Percentiles rank a stretch among this genome's conserved stretches.
These are phyloP conservation scores for Pardalotus punctatus DNA, from an alignment of 2,113 vertebrate genomes.

Conservation along the genomic window DNA sequence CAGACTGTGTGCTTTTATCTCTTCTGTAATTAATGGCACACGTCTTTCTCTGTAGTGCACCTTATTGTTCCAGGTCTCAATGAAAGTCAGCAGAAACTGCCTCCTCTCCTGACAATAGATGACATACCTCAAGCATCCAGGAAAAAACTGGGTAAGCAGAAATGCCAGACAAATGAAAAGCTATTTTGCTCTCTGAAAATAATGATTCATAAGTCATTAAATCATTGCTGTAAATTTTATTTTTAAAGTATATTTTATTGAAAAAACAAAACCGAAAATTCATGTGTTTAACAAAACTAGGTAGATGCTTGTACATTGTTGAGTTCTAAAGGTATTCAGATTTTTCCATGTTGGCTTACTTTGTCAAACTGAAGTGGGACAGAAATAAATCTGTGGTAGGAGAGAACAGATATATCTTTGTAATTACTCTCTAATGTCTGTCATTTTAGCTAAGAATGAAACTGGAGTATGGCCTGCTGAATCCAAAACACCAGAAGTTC, in stretches of 20 bases:
- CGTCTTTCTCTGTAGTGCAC: conserved; percentile 69
- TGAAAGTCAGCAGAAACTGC: conserved; percentile 69
- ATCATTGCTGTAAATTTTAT: background rate
- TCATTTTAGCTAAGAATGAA: conserved; percentile 73
- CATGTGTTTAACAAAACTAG: background rate
- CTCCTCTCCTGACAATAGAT: conserved; percentile 68
- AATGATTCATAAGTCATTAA: background rate
- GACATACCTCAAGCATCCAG: conserved; percentile 69
- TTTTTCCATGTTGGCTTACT: background rate
- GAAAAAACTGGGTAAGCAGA: conserved; percentile 69
- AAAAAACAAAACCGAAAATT: background rate
- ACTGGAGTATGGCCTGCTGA: conserved; percentile 69
- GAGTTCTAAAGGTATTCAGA: background rate
- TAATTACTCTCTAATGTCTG: conserved; percentile 20
- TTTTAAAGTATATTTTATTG: background rate
- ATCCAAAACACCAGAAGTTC: conserved; percentile 75
- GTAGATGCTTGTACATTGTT: background rate
- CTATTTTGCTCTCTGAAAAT: background rate
- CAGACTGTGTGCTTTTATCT: background rate
- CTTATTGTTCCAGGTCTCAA: conserved; percentile 76
- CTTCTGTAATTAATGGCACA: background rate
- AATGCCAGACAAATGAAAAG: background rate
- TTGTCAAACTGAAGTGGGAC: background rate
- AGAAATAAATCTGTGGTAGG: background rate
- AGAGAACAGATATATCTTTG: background rate